Percentiles rank a stretch among this genome's conserved stretches.
Evolutionary conservation across 2,113 vertebrate genomes (phyloP).

Genomic region (Pangasianodon gigas): DNA sequence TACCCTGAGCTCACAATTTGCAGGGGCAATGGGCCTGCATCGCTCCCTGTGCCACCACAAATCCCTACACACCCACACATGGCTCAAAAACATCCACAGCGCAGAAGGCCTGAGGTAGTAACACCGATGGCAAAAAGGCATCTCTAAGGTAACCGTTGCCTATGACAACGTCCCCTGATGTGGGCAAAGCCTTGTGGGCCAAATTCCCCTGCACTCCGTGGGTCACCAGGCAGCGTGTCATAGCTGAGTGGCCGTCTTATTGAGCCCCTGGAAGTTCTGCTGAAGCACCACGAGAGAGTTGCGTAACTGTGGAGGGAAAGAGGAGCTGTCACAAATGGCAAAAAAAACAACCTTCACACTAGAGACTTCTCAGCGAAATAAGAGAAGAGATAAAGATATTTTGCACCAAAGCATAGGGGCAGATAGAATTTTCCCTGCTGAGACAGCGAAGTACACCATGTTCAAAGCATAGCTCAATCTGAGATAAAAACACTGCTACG

Average conservation of each 20-base stretch:
- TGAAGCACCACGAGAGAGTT: conserved; percentile 86
- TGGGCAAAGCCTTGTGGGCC: conserved; percentile 48
- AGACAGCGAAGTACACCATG: background rate
- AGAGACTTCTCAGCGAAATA: background rate
- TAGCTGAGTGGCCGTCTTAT: conserved; percentile 69
- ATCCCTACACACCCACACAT: conserved; percentile 9
- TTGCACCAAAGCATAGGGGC: background rate
- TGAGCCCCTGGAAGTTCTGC: conserved; percentile 84
- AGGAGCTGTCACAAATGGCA: conserved; percentile 38
- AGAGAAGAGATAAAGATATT: background rate
- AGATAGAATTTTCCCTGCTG: background rate
- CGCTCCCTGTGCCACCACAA: background rate
- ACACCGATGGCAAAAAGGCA: conserved; percentile 9
- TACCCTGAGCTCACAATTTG: conserved; percentile 22
- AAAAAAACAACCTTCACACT: conserved; percentile 10
- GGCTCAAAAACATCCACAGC: conserved; percentile 23
- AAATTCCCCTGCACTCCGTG: background rate
- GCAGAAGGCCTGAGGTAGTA: conserved; percentile 24
- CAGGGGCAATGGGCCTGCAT: conserved; percentile 27
- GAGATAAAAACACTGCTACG: background rate
- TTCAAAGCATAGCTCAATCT: background rate
- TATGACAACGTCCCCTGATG: conserved; percentile 48
- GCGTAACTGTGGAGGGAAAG: conserved; percentile 78
- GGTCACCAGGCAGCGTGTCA: conserved; percentile 52
- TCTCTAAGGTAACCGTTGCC: conserved; percentile 36